Conservation (phyloP, 2,888 invertebrate genomes). For the Cataglyphis albicans region DNA sequence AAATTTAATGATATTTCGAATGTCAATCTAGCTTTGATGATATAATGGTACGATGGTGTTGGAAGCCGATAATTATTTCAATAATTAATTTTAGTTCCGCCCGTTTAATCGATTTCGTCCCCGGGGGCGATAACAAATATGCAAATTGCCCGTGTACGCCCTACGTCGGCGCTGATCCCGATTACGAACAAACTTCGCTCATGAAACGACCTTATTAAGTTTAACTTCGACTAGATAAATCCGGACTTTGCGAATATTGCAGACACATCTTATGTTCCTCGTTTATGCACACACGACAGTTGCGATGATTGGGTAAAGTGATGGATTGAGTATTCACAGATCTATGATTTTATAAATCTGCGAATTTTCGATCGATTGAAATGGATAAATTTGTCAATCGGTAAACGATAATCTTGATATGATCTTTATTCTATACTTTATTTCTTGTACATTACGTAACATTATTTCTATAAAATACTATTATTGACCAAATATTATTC, state of each 20-base stretch:
- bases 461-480: not conserved
- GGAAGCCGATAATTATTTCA: constrained; percentile 50
- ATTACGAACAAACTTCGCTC: constrained; percentile 56
- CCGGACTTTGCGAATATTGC: constrained; percentile 52
- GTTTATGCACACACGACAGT: not conserved
- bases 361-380: not conserved
- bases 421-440: not conserved
- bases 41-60: not conserved
- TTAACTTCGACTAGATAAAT: constrained; percentile 57
- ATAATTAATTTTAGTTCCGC: constrained; percentile 53
- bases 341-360: not conserved
- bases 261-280: constrained; percentile 20
- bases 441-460: not conserved
- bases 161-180: constrained; percentile 56
- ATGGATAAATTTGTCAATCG: not conserved
- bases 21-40: not conserved
- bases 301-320: not conserved
- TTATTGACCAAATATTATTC: not conserved
- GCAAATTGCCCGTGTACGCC: constrained; percentile 57
- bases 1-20: constrained; percentile 24
- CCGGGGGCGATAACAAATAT: constrained; percentile 57
- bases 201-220: constrained; percentile 59
- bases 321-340: not conserved
- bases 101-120: constrained; percentile 43
- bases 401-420: not conserved